These are phyloP conservation scores for Eonycteris spelaea DNA, from an alignment of 2,113 vertebrate species.

Conservation along the genomic window DNA sequence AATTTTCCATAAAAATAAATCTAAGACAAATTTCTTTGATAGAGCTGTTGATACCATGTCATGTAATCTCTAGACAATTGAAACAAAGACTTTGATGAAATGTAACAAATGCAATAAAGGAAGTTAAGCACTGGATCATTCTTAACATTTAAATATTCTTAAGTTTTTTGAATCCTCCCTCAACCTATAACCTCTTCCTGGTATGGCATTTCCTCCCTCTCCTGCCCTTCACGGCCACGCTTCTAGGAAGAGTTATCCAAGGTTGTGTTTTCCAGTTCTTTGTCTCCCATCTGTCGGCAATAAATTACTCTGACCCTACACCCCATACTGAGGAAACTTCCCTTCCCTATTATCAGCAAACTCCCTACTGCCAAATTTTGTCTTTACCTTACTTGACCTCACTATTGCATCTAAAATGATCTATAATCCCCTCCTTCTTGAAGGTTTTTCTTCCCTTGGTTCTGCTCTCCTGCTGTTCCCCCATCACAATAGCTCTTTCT, in stretches of 20 bases:
- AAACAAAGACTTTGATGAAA: not conserved
- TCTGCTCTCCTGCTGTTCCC: no score
- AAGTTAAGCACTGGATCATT: not conserved
- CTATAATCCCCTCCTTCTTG: not conserved
- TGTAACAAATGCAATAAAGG: not conserved
- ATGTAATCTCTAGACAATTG: not conserved
- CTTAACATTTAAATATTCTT: not conserved
- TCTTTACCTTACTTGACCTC: not conserved
- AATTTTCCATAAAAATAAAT: not conserved
- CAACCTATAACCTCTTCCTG: not conserved
- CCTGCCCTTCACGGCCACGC: accelerated
- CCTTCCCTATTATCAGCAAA: not conserved
- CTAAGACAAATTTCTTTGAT: not conserved
- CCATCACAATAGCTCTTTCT: not conserved
- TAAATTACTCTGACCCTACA: not conserved
- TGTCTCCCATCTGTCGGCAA: not conserved
- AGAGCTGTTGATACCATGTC: not conserved
- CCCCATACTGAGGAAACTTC: not conserved
- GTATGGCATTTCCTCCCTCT: not conserved
- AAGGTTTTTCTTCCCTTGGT: not conserved
- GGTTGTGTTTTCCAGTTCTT: not conserved
- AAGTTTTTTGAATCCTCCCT: not conserved
- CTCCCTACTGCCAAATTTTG: not conserved
- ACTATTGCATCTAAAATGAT: not conserved
- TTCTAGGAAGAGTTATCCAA: not conserved